Conservation (phyloP, 2,797 vertebrate genomes). For the Melanotaenia nigrans region DNA sequence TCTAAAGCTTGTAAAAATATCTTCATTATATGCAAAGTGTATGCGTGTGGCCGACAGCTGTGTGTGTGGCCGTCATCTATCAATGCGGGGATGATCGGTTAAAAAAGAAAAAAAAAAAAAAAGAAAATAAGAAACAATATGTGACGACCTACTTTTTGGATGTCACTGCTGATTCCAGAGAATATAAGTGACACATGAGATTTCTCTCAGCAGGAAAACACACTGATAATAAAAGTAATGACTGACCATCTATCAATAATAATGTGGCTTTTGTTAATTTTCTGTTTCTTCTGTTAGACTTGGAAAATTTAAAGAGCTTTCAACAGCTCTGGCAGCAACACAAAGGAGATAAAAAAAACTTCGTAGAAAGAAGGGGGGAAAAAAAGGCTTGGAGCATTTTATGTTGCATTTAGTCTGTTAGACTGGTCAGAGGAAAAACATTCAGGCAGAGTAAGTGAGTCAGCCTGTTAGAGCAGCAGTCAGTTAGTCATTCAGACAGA, state of each 20-base stretch:
- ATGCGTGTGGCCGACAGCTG: constrained; percentile 59
- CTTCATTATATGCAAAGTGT: constrained; percentile 5
- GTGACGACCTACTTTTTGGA: constrained; percentile 38
- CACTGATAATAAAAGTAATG: constrained; percentile 18
- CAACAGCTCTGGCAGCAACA: constrained; percentile 18
- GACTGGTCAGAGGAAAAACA: constrained; percentile 51
- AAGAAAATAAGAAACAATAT: constrained; percentile 30
- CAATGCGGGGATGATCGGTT: constrained; percentile 8
- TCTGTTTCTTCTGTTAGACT: constrained; percentile 7
- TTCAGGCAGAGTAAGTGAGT: constrained; percentile 36
- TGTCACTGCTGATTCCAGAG: constrained; percentile 32
- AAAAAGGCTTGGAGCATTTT: constrained; percentile 20
- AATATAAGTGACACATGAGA: constrained; percentile 12
- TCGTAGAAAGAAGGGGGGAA: background rate
- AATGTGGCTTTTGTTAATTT: constrained; percentile 22
- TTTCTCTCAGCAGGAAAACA: constrained; percentile 10
- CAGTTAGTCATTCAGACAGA: constrained; percentile 54
- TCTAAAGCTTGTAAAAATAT: constrained; percentile 21
- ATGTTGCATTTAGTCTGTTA: constrained; percentile 33
- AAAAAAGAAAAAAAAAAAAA: background rate
- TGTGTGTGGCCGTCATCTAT: constrained; percentile 54
- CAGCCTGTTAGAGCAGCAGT: constrained; percentile 49
- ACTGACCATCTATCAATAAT: constrained; percentile 1
- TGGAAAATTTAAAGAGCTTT: constrained; percentile 13
- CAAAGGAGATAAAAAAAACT: background rate